Evolutionary conservation across 2,113 vertebrate species (phyloP).

Genomic region (Psammodynastes pulverulentus): DNA sequence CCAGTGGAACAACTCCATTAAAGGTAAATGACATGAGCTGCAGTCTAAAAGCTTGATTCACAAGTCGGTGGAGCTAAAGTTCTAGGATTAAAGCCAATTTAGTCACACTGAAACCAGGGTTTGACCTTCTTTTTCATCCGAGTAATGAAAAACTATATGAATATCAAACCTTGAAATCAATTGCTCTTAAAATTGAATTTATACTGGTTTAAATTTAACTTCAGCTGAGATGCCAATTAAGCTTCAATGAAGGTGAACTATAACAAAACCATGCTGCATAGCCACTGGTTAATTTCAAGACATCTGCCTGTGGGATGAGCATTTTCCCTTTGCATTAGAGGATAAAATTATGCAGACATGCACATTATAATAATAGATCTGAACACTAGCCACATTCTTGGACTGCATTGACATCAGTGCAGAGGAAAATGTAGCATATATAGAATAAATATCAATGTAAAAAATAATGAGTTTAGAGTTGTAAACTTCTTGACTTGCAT

Average conservation of each 20-base stretch:
- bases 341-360: not conserved
- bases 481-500: not conserved
- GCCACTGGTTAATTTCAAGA: not conserved
- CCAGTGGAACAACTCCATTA: not conserved
- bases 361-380: not conserved
- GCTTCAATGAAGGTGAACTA: conserved; percentile 2
- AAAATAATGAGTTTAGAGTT: not conserved
- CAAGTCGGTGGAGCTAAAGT: not conserved
- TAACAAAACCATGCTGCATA: not conserved
- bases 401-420: not conserved
- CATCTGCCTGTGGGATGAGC: not conserved
- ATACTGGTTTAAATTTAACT: not conserved
- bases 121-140: not conserved
- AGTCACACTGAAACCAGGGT: not conserved
- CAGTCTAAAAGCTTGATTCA: not conserved
- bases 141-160: not conserved
- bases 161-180: not conserved
- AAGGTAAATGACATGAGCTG: not conserved
- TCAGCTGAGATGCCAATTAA: not conserved
- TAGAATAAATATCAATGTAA: not conserved
- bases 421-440: not conserved
- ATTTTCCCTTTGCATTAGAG: not conserved
- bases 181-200: not conserved
- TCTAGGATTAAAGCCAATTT: not conserved
- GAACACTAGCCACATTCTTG: not conserved